Evolutionary conservation across 2,888 invertebrate species (phyloP), one percentile per base, ranked within the genome.

Genomic region (Coelinius sp.): DNA sequence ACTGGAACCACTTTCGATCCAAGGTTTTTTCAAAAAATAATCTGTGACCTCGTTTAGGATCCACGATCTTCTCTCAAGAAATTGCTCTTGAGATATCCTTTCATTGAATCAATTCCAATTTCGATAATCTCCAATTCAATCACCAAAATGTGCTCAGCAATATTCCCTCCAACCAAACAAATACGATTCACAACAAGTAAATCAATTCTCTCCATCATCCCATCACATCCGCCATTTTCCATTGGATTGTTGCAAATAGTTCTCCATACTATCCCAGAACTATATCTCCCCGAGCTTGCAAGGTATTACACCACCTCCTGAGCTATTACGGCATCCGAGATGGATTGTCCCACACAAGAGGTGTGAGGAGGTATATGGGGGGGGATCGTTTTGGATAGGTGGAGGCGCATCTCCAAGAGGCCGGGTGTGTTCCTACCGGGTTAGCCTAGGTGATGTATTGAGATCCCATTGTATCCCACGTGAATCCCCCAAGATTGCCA

Each of bases 401-500:
- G 68, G 59, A 73, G 76, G 75, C 74, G 75, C 74, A 70, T 73
- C 70, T 52, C 56, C 17, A 49, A 59, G 72, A 53, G 65, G 56
- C 35, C 35, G 46, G 27, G 25, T 25, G 65, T 69, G 70, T 70
- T 74, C 73, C 75, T 74, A 71, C 69, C 71, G 83, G 82, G 84
- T 85, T 86, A 86, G 84, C 82, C 79, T 82, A 86, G 84, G 87
- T 88, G 87, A 87, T 88, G 87, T 86, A 88, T 88, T 87, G 87
- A 88, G 87, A 87, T 87, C 87, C 87, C 86, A 87, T 87, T 87
- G 87, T 87, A 87, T 87, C 87, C 68, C 84, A 79, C 80, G 82
- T 63, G 84, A 87, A 87, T 86, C 87, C 86, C 84, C 81, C 65
- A 87, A 87, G 87, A 87, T 87, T 88, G 87, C 87, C 85, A 86